These are phyloP conservation scores for Leptosomus discolor DNA, from an alignment of 2,113 vertebrate species.

Conservation along the genomic window DNA sequence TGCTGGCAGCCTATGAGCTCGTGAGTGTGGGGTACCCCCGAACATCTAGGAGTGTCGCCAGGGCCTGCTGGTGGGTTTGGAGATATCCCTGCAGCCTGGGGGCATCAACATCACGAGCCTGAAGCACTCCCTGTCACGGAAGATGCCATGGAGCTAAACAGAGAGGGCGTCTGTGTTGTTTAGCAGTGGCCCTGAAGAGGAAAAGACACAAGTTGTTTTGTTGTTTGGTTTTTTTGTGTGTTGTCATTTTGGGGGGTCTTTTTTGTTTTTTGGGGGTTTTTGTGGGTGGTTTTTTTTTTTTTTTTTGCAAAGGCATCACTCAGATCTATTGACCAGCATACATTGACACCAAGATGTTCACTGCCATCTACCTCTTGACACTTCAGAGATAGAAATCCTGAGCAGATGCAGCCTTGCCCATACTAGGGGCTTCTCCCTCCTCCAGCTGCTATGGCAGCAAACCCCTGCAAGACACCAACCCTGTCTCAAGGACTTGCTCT, in stretches of 20 bases:
- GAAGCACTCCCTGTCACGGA: conserved; percentile 80
- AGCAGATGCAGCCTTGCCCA: background rate
- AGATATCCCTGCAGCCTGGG: conserved; percentile 74
- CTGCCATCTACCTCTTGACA: background rate
- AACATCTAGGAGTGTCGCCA: conserved; percentile 79
- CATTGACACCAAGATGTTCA: background rate
- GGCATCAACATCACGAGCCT: conserved; percentile 67
- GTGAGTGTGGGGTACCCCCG: conserved; percentile 75
- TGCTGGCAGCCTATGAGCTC: conserved; percentile 81
- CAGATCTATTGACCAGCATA: too few relatives aligned
- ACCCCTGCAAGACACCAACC: background rate
- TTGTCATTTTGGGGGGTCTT: too few relatives aligned
- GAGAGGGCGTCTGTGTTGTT: background rate
- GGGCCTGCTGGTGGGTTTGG: conserved; percentile 79
- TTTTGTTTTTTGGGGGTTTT: too few relatives aligned
- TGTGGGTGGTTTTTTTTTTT: too few relatives aligned
- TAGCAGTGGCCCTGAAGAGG: background rate
- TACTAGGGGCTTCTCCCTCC: background rate
- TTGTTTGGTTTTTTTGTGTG: too few relatives aligned
- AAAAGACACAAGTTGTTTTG: background rate
- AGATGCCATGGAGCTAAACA: conserved; percentile 75
- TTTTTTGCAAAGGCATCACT: too few relatives aligned
- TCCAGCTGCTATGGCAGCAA: background rate
- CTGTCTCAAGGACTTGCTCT: background rate
- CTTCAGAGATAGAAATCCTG: background rate